Percentiles rank a stretch among this genome's conserved stretches.
phyloP scores from a whole-genome alignment of 2,888 invertebrate species.

The Tetranychus piercei region DNA sequence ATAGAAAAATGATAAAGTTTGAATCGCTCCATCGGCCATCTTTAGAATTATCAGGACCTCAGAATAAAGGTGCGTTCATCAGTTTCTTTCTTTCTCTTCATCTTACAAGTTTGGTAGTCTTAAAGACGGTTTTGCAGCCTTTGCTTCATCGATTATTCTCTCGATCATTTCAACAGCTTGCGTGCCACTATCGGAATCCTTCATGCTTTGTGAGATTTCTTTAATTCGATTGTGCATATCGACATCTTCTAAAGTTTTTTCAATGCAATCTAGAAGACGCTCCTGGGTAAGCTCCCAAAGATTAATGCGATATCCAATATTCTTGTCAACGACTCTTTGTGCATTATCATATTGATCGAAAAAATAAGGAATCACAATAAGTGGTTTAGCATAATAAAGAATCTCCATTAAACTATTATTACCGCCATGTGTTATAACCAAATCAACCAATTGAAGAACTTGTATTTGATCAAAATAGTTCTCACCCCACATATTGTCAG shows the following conservation, averaged over 20 bases:
- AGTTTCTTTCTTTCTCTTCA: no score
- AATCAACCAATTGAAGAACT: slow-evolving; percentile 14
- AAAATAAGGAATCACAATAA: background rate
- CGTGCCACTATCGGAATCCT: background rate
- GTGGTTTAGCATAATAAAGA: slow-evolving; percentile 9
- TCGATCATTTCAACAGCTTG: background rate
- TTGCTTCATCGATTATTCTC: background rate
- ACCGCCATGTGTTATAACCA: slow-evolving; percentile 19
- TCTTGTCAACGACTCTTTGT: background rate
- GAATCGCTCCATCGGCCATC: no score
- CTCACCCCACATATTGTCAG: slow-evolving; percentile 14
- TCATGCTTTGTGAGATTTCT: background rate
- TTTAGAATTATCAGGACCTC: no score
- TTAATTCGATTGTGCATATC: background rate
- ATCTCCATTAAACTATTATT: slow-evolving; percentile 16
- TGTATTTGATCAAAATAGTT: slow-evolving; percentile 11
- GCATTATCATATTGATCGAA: slow-evolving; percentile 19
- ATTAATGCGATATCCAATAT: background rate
- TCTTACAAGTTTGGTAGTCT: no score
- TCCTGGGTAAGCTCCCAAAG: background rate
- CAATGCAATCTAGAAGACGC: background rate
- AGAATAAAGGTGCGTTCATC: no score
- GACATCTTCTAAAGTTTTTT: background rate
- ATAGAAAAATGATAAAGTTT: no score
- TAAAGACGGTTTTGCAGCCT: no score